Conservation (phyloP, 2,888 invertebrate species). For the Archaeoteleia sp. region DNA sequence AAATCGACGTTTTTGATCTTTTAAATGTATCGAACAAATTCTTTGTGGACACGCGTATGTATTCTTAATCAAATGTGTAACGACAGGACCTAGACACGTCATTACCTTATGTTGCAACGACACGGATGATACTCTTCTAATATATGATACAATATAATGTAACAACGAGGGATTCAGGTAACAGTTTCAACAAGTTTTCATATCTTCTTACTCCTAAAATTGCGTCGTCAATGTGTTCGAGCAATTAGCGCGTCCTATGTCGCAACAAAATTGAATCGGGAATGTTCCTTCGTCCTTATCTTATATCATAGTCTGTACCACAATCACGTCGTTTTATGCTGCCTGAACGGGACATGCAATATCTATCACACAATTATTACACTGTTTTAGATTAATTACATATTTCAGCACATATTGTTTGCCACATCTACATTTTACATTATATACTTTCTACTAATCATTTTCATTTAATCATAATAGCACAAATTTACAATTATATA, state of each 20-base stretch:
- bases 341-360: no score
- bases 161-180: conserved; percentile 61
- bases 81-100: conserved; percentile 3
- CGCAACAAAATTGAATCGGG: background rate
- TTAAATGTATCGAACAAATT: conserved; percentile 7
- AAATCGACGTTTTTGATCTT: background rate
- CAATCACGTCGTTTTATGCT: conserved; percentile 17
- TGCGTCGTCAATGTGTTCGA: conserved; percentile 8
- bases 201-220: conserved; percentile 17
- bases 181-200: conserved; percentile 61
- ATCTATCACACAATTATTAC: no score
- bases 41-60: conserved; percentile 18
- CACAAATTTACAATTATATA: no score
- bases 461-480: no score
- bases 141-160: conserved; percentile 23
- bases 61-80: conserved; percentile 16
- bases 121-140: conserved; percentile 23
- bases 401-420: no score
- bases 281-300: conserved; percentile 2
- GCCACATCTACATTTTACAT: no score
- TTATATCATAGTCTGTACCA: conserved; percentile 10
- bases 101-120: conserved; percentile 19
- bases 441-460: no score
- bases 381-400: no score
- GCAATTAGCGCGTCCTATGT: conserved; percentile 1